Evolutionary conservation across 2,113 vertebrate species (phyloP).

Genomic region (Coreoperca whiteheadi): DNA sequence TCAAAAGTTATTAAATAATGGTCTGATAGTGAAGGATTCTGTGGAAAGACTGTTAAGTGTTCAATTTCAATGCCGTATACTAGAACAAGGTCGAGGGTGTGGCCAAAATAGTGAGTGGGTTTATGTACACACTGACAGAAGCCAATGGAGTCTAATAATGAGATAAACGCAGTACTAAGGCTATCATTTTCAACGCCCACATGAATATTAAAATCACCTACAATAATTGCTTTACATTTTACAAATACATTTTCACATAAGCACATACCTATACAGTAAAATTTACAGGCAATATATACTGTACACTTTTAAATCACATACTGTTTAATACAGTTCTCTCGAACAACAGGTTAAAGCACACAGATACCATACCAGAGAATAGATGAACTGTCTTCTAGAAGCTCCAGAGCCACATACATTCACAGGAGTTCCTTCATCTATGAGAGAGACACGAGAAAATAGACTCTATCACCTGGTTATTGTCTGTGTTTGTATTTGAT

Average conservation of each 20-base stretch:
- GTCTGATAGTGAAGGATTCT: too few species aligned
- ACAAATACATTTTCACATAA: neutral
- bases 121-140: too few species aligned
- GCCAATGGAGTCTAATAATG: too few species aligned
- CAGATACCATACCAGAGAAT: conserved; percentile 81
- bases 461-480: neutral
- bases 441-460: neutral
- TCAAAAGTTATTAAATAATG: too few species aligned
- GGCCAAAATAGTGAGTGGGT: too few species aligned
- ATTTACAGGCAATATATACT: neutral
- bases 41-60: too few species aligned
- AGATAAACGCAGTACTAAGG: too few species aligned
- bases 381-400: conserved; percentile 91
- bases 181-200: too few species aligned
- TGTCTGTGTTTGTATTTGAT: neutral
- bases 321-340: neutral
- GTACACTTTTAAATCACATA: neutral
- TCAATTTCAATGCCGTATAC: too few species aligned
- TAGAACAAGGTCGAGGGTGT: too few species aligned
- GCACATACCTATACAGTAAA: neutral
- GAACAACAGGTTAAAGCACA: neutral
- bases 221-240: too few species aligned
- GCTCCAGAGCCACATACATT: conserved; percentile 89
- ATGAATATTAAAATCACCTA: too few species aligned
- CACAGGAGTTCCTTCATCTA: conserved; percentile 78